These are phyloP conservation scores for Antennarius striatus DNA, from an alignment of 2,113 vertebrate genomes.

Conservation along the genomic window DNA sequence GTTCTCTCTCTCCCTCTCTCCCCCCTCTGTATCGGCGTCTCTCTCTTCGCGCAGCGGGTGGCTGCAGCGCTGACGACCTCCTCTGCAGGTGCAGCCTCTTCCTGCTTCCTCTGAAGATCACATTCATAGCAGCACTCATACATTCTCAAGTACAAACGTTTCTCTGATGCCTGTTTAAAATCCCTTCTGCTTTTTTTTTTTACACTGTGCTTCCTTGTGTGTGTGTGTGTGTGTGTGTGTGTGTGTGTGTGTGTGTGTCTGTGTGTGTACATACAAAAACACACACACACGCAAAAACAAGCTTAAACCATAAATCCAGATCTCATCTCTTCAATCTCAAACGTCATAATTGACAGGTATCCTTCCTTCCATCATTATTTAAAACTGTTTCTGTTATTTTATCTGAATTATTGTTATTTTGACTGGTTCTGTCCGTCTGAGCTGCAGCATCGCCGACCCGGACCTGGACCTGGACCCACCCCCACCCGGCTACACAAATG, in stretches of 20 bases:
- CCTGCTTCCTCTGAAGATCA: slow-evolving; percentile 74
- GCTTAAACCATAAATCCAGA: slow-evolving; percentile 7
- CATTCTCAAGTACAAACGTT: slow-evolving; percentile 65
- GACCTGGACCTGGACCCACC: no score
- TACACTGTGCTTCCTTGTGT: slow-evolving; percentile 11
- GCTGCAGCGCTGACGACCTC: slow-evolving; percentile 67
- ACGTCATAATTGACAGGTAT: not conserved
- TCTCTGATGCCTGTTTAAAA: slow-evolving; percentile 65
- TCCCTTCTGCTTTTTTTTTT: not conserved
- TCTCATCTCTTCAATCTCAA: not conserved
- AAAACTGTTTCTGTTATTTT: not conserved
- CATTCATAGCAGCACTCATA: slow-evolving; percentile 60
- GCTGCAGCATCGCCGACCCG: not conserved
- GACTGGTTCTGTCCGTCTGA: not conserved
- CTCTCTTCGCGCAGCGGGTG: slow-evolving; percentile 63
- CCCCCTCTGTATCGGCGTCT: slow-evolving; percentile 17
- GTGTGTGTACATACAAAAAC: slow-evolving; percentile 22
- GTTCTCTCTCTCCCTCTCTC: not conserved
- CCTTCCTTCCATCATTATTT: not conserved
- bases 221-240: slow-evolving; percentile 11
- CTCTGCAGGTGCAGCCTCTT: slow-evolving; percentile 78
- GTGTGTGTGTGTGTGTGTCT: slow-evolving; percentile 11
- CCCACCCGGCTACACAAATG: slow-evolving; percentile 34
- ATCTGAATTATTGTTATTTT: not conserved
- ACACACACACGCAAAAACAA: not conserved